A percentile compares a stretch with the other conserved stretches of the same genome.
Conservation (phyloP, 92 coral and sea anemone genomes). For the Montipora capitata region DNA sequence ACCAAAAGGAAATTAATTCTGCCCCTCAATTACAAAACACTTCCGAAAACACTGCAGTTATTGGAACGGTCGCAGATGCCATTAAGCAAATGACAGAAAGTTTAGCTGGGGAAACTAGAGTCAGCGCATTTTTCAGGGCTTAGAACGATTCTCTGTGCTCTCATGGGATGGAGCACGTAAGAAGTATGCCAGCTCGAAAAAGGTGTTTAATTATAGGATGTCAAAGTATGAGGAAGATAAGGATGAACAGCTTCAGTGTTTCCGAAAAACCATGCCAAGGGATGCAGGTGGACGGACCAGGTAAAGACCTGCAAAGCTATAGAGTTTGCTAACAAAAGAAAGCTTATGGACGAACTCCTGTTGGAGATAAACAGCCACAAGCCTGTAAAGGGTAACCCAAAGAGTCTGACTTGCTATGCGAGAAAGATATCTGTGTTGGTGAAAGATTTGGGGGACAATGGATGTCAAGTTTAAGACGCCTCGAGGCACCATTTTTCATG, state of each 20-base stretch:
- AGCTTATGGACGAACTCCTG: constrained; percentile 64
- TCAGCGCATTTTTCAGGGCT: too few species aligned
- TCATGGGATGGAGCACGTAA: too few species aligned
- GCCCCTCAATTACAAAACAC: too few species aligned
- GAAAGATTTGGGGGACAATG: constrained; percentile 73
- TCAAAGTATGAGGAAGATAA: constrained; percentile 71
- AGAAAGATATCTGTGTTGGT: constrained; percentile 46
- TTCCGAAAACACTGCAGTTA: too few species aligned
- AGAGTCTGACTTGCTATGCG: constrained; percentile 63
- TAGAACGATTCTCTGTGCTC: too few species aligned
- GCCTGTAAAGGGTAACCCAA: constrained; percentile 69
- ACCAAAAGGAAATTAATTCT: too few species aligned
- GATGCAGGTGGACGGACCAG: constrained; percentile 73
- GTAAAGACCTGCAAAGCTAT: constrained; percentile 73
- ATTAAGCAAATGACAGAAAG: too few species aligned
- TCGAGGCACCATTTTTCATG: constrained; percentile 75
- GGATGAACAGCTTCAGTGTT: constrained; percentile 81
- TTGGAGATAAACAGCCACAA: constrained; percentile 59
- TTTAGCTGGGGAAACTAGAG: too few species aligned
- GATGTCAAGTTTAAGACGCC: constrained; percentile 48
- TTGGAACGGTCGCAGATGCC: too few species aligned
- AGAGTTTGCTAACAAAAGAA: neutral
- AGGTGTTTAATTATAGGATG: constrained; percentile 80
- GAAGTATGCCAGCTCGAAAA: neutral
- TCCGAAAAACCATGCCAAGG: constrained; percentile 78